These are phyloP conservation scores for Campylorhamphus procurvoides DNA, from an alignment of 2,113 vertebrate species.

Conservation along the genomic window DNA sequence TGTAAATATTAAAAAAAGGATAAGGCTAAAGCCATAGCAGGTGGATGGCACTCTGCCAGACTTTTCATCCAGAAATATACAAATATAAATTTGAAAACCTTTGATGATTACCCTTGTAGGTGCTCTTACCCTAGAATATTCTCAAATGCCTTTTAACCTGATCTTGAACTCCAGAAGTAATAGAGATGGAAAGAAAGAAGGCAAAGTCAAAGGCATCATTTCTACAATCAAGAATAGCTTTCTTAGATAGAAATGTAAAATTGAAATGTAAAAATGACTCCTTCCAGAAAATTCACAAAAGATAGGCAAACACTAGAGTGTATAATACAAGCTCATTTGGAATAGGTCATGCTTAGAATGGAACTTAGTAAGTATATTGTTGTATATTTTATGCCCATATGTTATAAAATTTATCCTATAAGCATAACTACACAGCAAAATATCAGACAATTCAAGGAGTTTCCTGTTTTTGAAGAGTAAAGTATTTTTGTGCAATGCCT, in stretches of 20 bases:
- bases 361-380: neutral
- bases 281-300: neutral
- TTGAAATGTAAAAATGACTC: neutral
- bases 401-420: neutral
- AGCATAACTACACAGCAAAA: neutral
- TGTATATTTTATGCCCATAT: neutral
- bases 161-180: neutral
- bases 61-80: neutral
- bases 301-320: fast-evolving
- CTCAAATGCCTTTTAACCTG: neutral
- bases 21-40: neutral
- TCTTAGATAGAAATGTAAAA: neutral
- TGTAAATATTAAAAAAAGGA: neutral
- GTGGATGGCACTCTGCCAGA: neutral
- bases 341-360: neutral
- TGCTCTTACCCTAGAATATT: neutral
- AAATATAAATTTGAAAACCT: neutral
- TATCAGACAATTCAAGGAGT: neutral
- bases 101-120: neutral
- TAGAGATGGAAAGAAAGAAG: neutral
- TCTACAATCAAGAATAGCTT: neutral
- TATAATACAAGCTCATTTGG: neutral
- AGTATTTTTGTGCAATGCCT: neutral
- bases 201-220: neutral
- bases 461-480: neutral